Base-by-base conservation (phyloP, 1,140 invertebrate species). In the Sarcophaga peregrina region DNA sequence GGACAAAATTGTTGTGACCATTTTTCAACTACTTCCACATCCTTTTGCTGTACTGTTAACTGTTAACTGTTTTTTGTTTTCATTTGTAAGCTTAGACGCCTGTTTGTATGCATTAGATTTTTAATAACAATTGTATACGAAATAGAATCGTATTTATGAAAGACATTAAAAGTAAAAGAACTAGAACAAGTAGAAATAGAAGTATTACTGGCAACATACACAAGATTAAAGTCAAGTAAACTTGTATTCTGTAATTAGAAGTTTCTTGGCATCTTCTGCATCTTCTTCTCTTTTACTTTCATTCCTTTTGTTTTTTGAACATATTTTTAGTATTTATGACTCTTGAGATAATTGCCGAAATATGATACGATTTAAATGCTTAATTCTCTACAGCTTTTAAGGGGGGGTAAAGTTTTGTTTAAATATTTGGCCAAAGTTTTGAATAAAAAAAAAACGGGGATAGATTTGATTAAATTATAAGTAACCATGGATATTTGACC, bases 341-440 rank as follows among this genome's bases (percentile, higher is more conserved):
- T 62, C 58, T 62, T 62, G 17, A 62, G 54, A 62, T 62, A 62
- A 62, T 62, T 62, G 58, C 17, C 15, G 58, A 62, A 62, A 62
- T 62, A 62, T 62, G 58, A 62, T 62, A 37, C 25, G 25, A 62
- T 62, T 62, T 62, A 62, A 62, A 62, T n/a, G 8, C 17, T 62
- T 62, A 37, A 37, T 37, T 37, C 25, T 37, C 25, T 37, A 37
- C 25, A 37, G 25, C 4, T 37, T 37, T 37, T 37, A 37, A 2
- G 25, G 25, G 4, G 4, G 4, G 4, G 25, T 2, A 37, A 37
- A 37, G 4, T 37, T 37, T 37, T 37, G 1, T 1, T 37, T 37
- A 17, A 62, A 17, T 62, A n/a, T 62, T 62, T 62, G 3, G 15
- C 17, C n/a, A 62, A 62, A 62, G 58, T 62, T 62, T 62, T 62